Base-by-base conservation (phyloP, 2,888 invertebrate species). In the Buathra laborator region DNA sequence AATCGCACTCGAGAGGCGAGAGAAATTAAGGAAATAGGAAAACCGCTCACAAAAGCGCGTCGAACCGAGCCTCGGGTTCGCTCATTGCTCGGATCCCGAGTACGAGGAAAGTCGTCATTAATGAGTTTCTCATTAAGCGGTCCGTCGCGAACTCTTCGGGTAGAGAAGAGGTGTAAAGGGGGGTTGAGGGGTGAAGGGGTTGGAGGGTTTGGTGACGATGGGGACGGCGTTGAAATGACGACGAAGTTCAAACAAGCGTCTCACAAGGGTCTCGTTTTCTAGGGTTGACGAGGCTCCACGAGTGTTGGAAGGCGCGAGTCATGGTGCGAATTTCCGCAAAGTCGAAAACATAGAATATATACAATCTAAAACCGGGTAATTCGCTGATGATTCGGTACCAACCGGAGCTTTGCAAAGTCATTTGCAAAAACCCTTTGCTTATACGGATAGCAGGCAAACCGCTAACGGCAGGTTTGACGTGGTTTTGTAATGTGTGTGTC, bases 71-170 rank as follows among this genome's bases (percentile, higher is more conserved):
- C 56, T n/a, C 5, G 56, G 70, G 77, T 77, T 59, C 48, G 53
- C 43, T 12, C 59, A 6, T n/a, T 46, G 48, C 29, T 19, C 24
- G 0, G 32, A 10, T 56, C 24, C 56, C 24, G 56, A 19, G 24
- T 19, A 56, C 16, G 56, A 56, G 24, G 62, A 74, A 44, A 74
- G 59, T 64, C 67, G 67, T 78, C 67, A 68, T 72, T 68, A 68
- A 83, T 56, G 83, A 48, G 56, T 68, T 78, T 46, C 74, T 78
- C 77, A 66, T 83, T 83, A 72, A 72, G 48, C 19, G 19, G 29
- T 59, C 53, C 43, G 19, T 6, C 19, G 32, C 46, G 59, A 32
- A 53, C 32, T 46, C 48, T 62, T 78, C 70, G 56, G 0, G 19
- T 10, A 10, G 9, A 19, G 24, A 19, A 37, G 37, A 9, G 37